Percentiles rank a stretch among this genome's conserved stretches.
Evolutionary conservation across 2,888 invertebrate species (phyloP).

Genomic region (Temnothorax rugatulus): DNA sequence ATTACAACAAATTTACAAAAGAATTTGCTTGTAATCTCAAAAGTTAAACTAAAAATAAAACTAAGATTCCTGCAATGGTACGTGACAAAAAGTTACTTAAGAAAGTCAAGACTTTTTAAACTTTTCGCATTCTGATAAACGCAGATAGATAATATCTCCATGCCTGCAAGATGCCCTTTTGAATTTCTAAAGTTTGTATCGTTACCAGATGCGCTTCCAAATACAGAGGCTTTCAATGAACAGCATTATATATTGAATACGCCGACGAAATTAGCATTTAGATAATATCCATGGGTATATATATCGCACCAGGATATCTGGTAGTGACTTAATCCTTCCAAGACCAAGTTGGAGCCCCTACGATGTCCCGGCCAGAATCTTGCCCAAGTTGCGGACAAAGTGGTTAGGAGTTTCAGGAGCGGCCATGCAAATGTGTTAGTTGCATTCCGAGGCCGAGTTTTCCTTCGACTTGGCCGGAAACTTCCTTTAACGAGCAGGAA

Average conservation of each 20-base stretch:
- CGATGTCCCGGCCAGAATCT: slow-evolving; percentile 71
- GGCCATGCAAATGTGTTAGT: slow-evolving; percentile 77
- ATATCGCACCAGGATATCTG: slow-evolving; percentile 52
- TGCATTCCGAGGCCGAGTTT: slow-evolving; percentile 75
- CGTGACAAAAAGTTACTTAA: neutral
- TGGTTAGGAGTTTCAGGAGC: slow-evolving; percentile 67
- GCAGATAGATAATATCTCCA: neutral
- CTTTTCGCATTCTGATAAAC: neutral
- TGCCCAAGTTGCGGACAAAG: slow-evolving; percentile 70
- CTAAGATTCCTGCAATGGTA: neutral
- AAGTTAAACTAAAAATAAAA: slow-evolving; percentile 16
- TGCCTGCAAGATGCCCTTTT: neutral
- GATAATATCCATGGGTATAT: slow-evolving; percentile 58
- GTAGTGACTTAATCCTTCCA: slow-evolving; percentile 71
- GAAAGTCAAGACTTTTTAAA: neutral
- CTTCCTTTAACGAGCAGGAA: slow-evolving; percentile 55
- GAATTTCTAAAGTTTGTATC: slow-evolving; percentile 35
- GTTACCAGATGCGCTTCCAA: neutral
- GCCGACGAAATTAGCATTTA: slow-evolving; percentile 52
- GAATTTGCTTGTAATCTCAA: neutral
- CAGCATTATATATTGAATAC: slow-evolving; percentile 31
- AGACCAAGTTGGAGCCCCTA: slow-evolving; percentile 61
- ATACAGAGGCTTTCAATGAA: slow-evolving; percentile 26
- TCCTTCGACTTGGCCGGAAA: slow-evolving; percentile 66
- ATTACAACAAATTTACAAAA: neutral